These are phyloP conservation scores for Halichondria panicea DNA, from an alignment of 37 sponge, comb jelly and placozoan genomes.

Conservation along the genomic window DNA sequence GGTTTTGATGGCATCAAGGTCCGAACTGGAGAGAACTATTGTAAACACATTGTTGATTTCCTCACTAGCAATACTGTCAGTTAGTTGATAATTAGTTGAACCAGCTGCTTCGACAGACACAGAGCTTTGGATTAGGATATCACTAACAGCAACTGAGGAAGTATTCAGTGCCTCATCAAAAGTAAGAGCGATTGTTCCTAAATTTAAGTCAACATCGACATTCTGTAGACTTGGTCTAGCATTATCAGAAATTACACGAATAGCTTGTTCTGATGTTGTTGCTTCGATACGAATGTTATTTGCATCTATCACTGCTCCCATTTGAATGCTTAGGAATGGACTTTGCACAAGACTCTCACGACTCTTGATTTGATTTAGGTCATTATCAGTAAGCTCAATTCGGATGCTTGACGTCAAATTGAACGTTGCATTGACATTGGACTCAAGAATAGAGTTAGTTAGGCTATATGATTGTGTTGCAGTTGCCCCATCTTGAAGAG, in stretches of 20 bases:
- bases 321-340: conserved; percentile 43
- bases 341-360: conserved; percentile 9
- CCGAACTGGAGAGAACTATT: conserved; percentile 44
- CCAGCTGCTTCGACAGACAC: background rate
- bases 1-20: conserved; percentile 73
- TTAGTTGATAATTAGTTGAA: conserved; percentile 25
- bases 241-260: conserved; percentile 39
- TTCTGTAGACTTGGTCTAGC: conserved; percentile 56
- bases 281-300: conserved; percentile 22
- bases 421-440: background rate
- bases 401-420: conserved; percentile 44
- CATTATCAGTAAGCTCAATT: conserved; percentile 50
- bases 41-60: conserved; percentile 39
- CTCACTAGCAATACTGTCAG: conserved; percentile 19
- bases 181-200: conserved; percentile 48
- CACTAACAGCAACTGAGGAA: conserved; percentile 40
- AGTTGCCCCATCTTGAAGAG: conserved; percentile 21
- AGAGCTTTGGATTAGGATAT: conserved; percentile 41
- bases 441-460: conserved; percentile 7
- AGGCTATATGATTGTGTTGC: conserved; percentile 16
- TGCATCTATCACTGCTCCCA: conserved; percentile 61
- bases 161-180: conserved; percentile 73
- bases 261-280: conserved; percentile 41
- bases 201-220: conserved; percentile 63
- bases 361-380: conserved; percentile 73